Conservation (phyloP, 2,113 vertebrate genomes). For the Chlorodrepanis virens region DNA sequence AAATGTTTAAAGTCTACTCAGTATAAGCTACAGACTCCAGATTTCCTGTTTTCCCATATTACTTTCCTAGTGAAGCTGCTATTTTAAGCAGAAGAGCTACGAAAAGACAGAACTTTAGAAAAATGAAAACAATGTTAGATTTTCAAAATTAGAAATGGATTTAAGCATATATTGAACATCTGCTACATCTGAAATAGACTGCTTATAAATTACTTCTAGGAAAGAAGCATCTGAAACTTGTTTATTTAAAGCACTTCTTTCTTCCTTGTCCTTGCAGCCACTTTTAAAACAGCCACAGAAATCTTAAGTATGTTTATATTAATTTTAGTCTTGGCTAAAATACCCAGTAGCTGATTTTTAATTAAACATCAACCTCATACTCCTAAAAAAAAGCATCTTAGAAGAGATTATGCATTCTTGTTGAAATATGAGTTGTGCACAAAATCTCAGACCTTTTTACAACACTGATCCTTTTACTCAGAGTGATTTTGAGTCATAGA, state of each 20-base stretch:
- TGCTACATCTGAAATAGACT: background rate
- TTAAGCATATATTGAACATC: background rate
- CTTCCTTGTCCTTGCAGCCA: background rate
- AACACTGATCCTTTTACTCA: background rate
- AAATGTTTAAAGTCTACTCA: background rate
- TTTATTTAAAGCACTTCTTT: background rate
- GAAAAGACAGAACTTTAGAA: background rate
- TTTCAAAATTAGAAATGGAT: background rate
- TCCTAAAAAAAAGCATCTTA: background rate
- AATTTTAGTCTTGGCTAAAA: background rate
- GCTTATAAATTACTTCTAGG: background rate
- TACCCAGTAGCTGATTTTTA: background rate
- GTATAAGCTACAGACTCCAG: background rate
- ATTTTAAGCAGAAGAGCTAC: background rate
- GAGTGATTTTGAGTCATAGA: background rate
- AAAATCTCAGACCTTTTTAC: background rate
- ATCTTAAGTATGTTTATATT: background rate
- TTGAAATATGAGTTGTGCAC: background rate
- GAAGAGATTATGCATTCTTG: background rate
- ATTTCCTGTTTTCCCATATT: background rate
- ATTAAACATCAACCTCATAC: background rate
- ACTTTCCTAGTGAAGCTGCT: background rate
- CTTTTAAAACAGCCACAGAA: background rate
- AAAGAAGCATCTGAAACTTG: background rate
- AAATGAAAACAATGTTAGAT: background rate